Evolutionary conservation across 2,888 invertebrate genomes (phyloP), one percentile per base, ranked within the genome.

Genomic region (Chirona hameri): DNA sequence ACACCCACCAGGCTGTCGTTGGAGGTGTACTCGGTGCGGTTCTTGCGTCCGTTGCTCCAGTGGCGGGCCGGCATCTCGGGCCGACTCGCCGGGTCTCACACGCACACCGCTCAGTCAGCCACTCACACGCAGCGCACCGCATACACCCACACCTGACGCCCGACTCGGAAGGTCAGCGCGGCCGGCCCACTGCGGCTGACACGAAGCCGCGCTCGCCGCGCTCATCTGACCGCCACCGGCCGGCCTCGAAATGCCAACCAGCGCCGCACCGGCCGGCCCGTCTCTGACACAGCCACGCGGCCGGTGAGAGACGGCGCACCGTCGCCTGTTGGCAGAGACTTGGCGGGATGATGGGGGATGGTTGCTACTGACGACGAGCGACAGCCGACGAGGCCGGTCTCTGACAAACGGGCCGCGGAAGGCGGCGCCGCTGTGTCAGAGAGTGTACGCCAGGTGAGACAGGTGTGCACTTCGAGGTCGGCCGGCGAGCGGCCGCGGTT

Each of bases 11-110:
- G 65, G 65, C 65, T 65, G 27, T 65, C 65, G 9, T 65, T 65
- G 65, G 65, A 65, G n/a, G 65, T 65, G 65, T 65, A 65, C 65
- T 65, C 65, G n/a, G n/a, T 65, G n/a, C 65, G 65, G n/a, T 27
- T 52, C 52, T 52, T 52, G 52, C 52, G n/a, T n/a, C 65, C n/a
- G n/a, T 27, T 65, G 12, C 10, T 65, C 65, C 65, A 27, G n/a
- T 27, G n/a, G n/a, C 65, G 65, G 10, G 27, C n/a, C 10, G 65
- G 65, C 65, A 65, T 65, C n/a, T 9, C 65, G n/a, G n/a, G 65
- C 65, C 65, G 65, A 7, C 60, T 60, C 60, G n/a, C 65, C 65
- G 0, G 24, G 7, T 4, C 65, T n/a, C 65, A 65, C 65, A 0
- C 65, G 12, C 24, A 12, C 65, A n/a, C 12, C 65, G 27, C n/a